Evolutionary conservation across 1,140 invertebrate species (phyloP).

Genomic region (Drosophila azteca): DNA sequence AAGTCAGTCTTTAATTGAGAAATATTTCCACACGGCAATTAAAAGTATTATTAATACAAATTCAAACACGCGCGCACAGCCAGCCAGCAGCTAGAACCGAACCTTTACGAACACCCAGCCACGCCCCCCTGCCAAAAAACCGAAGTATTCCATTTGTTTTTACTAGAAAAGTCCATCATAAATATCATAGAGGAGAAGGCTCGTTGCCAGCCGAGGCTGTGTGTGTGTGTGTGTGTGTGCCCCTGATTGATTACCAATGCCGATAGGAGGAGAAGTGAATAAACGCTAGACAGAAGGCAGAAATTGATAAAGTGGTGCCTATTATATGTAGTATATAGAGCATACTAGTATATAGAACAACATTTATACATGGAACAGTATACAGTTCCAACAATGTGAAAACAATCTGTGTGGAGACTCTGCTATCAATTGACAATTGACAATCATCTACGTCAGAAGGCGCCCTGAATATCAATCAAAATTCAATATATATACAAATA

Average conservation of each 20-base stretch:
- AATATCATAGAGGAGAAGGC: background rate
- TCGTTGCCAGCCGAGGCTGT: conserved; percentile 9
- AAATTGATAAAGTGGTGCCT: conserved; percentile 39
- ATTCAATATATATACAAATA: conserved; percentile 9
- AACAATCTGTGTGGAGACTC: conserved; percentile 10
- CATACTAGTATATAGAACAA: background rate
- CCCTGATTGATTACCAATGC: conserved; percentile 26
- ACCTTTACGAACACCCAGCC: background rate
- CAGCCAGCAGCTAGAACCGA: too few relatives aligned
- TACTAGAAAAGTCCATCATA: background rate
- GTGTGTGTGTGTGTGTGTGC: background rate
- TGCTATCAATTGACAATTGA: conserved; percentile 41
- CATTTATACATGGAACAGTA: background rate
- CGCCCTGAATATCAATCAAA: conserved; percentile 54
- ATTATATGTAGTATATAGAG: conserved; percentile 27
- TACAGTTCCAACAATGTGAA: conserved; percentile 4
- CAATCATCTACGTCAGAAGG: conserved; percentile 44
- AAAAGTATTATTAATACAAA: conserved; percentile 27
- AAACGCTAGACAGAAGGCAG: conserved; percentile 3
- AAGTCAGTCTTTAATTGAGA: conserved; percentile 38
- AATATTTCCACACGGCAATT: conserved; percentile 49
- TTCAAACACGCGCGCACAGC: conserved; percentile 14
- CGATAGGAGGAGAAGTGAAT: conserved; percentile 27
- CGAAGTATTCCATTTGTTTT: background rate
- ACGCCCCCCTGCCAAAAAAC: conserved; percentile 22